These are phyloP conservation scores for Stenolophus ochropezus DNA, from an alignment of 2,888 invertebrate species.

Conservation along the genomic window DNA sequence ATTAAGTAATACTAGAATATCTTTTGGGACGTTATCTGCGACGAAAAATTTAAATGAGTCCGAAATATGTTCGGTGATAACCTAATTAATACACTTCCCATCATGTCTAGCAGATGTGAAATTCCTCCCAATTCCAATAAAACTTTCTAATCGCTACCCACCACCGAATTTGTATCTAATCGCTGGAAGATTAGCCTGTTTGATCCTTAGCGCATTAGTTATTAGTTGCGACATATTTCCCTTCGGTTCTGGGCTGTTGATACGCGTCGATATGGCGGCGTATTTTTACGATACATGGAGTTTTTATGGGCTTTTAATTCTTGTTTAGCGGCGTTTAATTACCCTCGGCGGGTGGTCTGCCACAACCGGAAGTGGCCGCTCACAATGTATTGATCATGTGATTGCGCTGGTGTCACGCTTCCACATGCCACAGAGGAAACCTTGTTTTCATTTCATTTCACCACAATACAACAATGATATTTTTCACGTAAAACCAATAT, in stretches of 20 bases:
- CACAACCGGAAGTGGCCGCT: constrained; percentile 6
- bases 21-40: too few species aligned
- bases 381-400: constrained; percentile 25
- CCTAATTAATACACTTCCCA: constrained; percentile 14
- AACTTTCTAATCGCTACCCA: neutral
- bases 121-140: neutral
- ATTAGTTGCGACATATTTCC: constrained; percentile 20
- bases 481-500: too few species aligned
- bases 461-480: neutral
- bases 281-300: constrained; percentile 29
- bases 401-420: neutral
- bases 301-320: constrained; percentile 36
- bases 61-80: neutral
- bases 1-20: too few species aligned
- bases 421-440: neutral
- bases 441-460: neutral
- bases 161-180: constrained; percentile 3
- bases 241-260: neutral
- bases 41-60: too few species aligned
- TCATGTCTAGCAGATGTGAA: constrained; percentile 3
- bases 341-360: constrained; percentile 19
- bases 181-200: neutral
- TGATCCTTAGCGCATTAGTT: neutral
- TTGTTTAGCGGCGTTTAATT: constrained; percentile 30
- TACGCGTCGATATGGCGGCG: neutral